Base-by-base conservation (phyloP, 2,888 invertebrate genomes). In the Torymus aiolomorphi region DNA sequence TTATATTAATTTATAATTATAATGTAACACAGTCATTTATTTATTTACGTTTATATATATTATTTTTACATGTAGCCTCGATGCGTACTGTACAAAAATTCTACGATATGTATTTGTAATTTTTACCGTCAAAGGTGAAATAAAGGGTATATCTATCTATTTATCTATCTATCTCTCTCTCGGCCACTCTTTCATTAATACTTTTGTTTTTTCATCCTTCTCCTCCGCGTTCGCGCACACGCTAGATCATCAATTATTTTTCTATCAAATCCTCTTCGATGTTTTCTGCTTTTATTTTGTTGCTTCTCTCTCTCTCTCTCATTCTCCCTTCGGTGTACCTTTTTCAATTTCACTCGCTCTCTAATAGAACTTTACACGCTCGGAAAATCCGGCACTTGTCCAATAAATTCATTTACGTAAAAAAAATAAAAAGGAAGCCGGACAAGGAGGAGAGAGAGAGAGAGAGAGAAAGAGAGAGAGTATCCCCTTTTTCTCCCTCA, bases 361-460 rank as follows among this genome's bases (percentile, higher is more conserved):
- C 52, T 81, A 81, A 78, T 76, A 78, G 65, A 78, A 78, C 78
- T 76, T 81, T 81, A 78, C 76, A 76, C 59, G 74, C 77, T 71
- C 66, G 70, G 74, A 67, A 71, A 80, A 75, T 71, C 77, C 80
- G 61, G 42, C 31, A 66, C 71, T 78, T 78, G 70, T 78, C 78
- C 67, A 62, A 81, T 78, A 78, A 78, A 81, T 78, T 72, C 75
- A 73, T 76, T 78, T 66, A 57, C 67, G 57, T 65, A n/a, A n/a
- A 18, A 54, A 69, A 63, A 73, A 65, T 62, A 65, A 77, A 77
- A 72, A 42, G 54, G 51, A 54, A 59, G n/a, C 2, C 24, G 31
- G 31, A 24, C 20, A 16, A 20, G 14, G 16, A 8, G 18, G 52
- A 57, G 20, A 59, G 51, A 59, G 63, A n/a, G 24, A 12, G 12